Evolutionary conservation across 2,797 vertebrate species (phyloP), one percentile per base, ranked within the genome.

Genomic region (Trachurus trachurus): DNA sequence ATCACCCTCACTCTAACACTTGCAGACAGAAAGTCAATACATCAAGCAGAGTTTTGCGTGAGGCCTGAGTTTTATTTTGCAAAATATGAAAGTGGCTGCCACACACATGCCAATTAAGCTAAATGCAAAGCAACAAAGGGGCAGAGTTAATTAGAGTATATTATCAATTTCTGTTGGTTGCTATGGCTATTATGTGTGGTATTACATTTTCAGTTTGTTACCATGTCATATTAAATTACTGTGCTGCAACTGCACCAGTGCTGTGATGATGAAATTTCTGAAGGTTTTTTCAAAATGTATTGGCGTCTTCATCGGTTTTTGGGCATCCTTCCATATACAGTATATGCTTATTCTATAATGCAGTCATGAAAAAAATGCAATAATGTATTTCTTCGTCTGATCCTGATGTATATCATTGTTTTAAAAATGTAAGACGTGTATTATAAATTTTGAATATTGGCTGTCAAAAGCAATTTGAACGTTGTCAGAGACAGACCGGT

Each of bases 1-100:
- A 65, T 80, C 80, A 74, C 69, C 66, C 66, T 82, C 40, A 60
- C 47, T 76, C 79, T 75, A 84, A 85, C 82, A 67, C 66, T 66
- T 39, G 57, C 71, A 44, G 89, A 88, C 63, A 34, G 81, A 78
- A 88, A 88, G 52, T 74, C 84, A 78, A 87, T 83, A 85, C 42
- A 70, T 83, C 72, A 82, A 67, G 40, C 26, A 6, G 47, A 73
- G 62, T 66, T 81, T 78, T 67, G 67, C 57, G 34, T 12, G 9
- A 73, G 40, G 64, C 81, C 21, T 39, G 73, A 78, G 63, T 60
- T 81, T 78, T 83, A 57, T 80, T 67, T 71, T 60, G 49, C 19
- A 47, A 75, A 63, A 66, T 76, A 60, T 52, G 61, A 73, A 56
- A 54, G 67, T 31, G 6, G 58, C 37, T 67, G 62, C 64, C 61